Base-by-base conservation (phyloP, 2,888 invertebrate genomes). In the Stenotaenia linearis region DNA sequence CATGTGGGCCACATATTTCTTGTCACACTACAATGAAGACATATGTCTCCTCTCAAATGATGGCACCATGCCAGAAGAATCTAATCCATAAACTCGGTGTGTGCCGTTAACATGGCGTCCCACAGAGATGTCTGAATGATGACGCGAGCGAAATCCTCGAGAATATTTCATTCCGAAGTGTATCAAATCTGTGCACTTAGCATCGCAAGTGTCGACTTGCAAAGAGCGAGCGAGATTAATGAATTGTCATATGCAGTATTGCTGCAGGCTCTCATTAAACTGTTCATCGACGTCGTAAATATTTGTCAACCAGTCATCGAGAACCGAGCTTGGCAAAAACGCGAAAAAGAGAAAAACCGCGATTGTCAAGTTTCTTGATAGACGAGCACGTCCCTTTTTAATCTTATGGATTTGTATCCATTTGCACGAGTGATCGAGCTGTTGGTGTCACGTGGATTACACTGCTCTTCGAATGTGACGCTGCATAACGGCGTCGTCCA, bases 131-230 rank as follows among this genome's bases (percentile, higher is more conserved):
- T 69, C 69, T 69, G 69, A 69, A 28, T 28, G 28, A 69, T 69
- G 69, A 69, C 69, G 69, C 28, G 50, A 28, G 69, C 69, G 28
- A 69, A 50, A 50, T 50, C 50, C 50, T 50, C 69, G 69, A 69
- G 69, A 69, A 69, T 69, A 69, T 69, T 69, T 69, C 69, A 69
- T 25, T 28, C 12, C 25, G 69, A 25, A 69, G 69, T 69, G 25
- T 69, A 69, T 69, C 69, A 69, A 69, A 69, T 69, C 69, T 69
- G 69, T 69, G 69, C 69, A 69, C 69, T 69, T 69, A 50, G 50
- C 50, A 50, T 50, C 50, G 50, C 50, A 69, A 69, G 69, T 69
- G 69, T 69, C 28, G 69, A 23, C 69, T 28, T 28, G 25, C 28
- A 69, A 69, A 50, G 50, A 50, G 50, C 50, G 50, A 25, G 69